Evolutionary conservation across 2,797 vertebrate genomes (phyloP).

Genomic region (Helostoma temminkii): DNA sequence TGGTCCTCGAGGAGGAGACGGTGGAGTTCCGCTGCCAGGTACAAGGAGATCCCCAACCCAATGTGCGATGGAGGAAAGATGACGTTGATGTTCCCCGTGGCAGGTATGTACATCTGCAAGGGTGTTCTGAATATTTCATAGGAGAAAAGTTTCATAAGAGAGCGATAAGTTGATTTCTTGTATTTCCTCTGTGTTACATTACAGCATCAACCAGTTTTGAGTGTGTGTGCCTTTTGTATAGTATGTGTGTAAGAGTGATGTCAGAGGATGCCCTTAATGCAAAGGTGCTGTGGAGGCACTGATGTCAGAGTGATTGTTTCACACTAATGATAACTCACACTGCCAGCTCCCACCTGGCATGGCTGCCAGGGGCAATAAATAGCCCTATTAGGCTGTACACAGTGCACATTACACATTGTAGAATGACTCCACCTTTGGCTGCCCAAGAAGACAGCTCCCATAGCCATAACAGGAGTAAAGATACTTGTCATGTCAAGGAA

Average conservation of each 20-base stretch:
- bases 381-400: slow-evolving; percentile 52
- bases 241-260: slow-evolving; percentile 17
- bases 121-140: slow-evolving; percentile 16
- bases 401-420: slow-evolving; percentile 40
- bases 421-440: slow-evolving; percentile 7
- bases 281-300: slow-evolving; percentile 25
- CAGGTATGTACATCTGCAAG: slow-evolving; percentile 84
- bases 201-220: not conserved
- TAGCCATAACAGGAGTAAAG: slow-evolving; percentile 14
- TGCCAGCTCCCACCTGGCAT: slow-evolving; percentile 56
- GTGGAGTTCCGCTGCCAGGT: slow-evolving; percentile 98
- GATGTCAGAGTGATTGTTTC: slow-evolving; percentile 56
- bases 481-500: slow-evolving; percentile 36
- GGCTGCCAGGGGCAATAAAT: slow-evolving; percentile 48
- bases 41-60: slow-evolving; percentile 95
- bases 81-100: slow-evolving; percentile 93
- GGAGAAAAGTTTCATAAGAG: not conserved
- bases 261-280: slow-evolving; percentile 49
- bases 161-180: not conserved
- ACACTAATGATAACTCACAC: slow-evolving; percentile 49
- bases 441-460: slow-evolving; percentile 18
- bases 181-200: not conserved
- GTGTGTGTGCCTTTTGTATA: not conserved
- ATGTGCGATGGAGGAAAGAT: slow-evolving; percentile 97
- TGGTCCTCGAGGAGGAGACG: slow-evolving; percentile 94